These are phyloP conservation scores for Aegypius monachus DNA, from an alignment of 2,113 vertebrate genomes.

Conservation along the genomic window DNA sequence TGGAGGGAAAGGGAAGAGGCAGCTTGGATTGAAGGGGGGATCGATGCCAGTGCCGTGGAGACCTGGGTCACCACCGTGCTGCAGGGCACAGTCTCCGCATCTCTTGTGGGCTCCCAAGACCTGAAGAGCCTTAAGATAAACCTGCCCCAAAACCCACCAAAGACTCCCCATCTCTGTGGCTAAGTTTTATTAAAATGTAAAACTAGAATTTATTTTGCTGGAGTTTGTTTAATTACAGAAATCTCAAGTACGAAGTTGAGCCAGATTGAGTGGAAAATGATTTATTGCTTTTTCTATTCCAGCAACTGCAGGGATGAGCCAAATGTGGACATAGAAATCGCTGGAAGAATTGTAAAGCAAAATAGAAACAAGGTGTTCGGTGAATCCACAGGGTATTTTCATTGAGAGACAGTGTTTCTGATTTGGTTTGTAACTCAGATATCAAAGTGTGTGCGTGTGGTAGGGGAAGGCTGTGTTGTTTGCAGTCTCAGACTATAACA, in stretches of 20 bases:
- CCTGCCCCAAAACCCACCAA: too few relatives aligned
- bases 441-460: neutral
- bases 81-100: neutral
- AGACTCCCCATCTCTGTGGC: neutral
- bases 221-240: neutral
- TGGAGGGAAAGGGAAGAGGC: neutral
- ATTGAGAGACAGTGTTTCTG: neutral
- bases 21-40: neutral
- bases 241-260: neutral
- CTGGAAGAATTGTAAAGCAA: neutral
- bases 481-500: neutral
- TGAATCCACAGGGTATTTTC: neutral
- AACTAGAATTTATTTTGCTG: neutral
- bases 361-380: neutral
- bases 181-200: neutral
- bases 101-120: neutral
- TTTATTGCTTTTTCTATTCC: neutral
- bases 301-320: neutral
- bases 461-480: neutral
- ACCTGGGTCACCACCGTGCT: too few relatives aligned
- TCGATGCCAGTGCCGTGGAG: neutral
- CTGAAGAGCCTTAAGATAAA: neutral
- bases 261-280: neutral
- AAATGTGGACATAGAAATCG: neutral
- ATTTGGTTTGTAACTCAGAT: neutral